Evolutionary conservation across 1,140 invertebrate species (phyloP).

Genomic region (Bombyx mandarina): DNA sequence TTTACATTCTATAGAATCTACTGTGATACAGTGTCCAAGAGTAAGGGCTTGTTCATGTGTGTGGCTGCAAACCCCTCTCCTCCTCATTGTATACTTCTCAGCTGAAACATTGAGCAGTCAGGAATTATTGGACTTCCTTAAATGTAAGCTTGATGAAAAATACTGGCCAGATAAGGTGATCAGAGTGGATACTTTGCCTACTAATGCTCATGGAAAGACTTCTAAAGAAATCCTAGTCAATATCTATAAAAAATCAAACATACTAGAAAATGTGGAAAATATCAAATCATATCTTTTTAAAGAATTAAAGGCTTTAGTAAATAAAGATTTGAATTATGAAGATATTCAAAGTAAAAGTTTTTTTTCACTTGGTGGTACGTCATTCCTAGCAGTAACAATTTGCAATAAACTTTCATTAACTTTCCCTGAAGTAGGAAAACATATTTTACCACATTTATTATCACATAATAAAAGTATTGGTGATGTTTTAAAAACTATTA

Average conservation of each 20-base stretch:
- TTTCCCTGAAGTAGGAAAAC: slow-evolving; percentile 37
- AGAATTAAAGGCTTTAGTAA: slow-evolving; percentile 36
- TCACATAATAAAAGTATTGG: slow-evolving; percentile 36
- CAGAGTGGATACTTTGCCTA: slow-evolving; percentile 68
- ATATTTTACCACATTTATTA: slow-evolving; percentile 45
- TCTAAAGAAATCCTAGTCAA: slow-evolving; percentile 49
- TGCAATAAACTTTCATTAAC: slow-evolving; percentile 46
- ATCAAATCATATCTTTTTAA: slow-evolving; percentile 30
- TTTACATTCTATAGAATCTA: slow-evolving; percentile 73
- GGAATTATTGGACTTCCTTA: slow-evolving; percentile 53
- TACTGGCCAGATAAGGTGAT: slow-evolving; percentile 72
- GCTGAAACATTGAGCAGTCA: slow-evolving; percentile 46
- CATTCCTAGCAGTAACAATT: slow-evolving; percentile 48
- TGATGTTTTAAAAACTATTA: slow-evolving; percentile 36
- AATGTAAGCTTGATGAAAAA: slow-evolving; percentile 59
- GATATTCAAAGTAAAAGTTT: slow-evolving; percentile 52
- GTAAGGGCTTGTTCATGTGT: slow-evolving; percentile 68
- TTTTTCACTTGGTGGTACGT: slow-evolving; percentile 51
- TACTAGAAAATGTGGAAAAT: slow-evolving; percentile 21
- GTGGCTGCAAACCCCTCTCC: slow-evolving; percentile 64
- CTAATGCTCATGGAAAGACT: slow-evolving; percentile 75
- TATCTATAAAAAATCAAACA: slow-evolving; percentile 33
- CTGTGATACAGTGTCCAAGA: slow-evolving; percentile 54
- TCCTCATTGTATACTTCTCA: slow-evolving; percentile 70
- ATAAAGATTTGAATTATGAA: slow-evolving; percentile 53